Evolutionary conservation across 2,888 invertebrate species (phyloP).

Genomic region (Hololepta plana): DNA sequence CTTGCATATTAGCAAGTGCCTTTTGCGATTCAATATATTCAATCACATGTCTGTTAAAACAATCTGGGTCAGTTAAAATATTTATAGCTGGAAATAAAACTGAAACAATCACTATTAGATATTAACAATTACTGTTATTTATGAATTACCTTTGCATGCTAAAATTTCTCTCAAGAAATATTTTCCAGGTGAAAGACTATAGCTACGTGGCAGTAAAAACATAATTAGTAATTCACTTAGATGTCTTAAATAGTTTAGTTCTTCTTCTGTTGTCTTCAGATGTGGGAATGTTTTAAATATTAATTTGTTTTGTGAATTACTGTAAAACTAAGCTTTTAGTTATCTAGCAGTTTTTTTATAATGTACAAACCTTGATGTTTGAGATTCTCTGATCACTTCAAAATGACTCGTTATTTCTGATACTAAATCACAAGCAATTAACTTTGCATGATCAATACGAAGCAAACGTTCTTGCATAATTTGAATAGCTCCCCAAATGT

Average conservation of each 20-base stretch:
- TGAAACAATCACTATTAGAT: conserved; percentile 22
- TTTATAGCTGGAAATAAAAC: conserved; percentile 72
- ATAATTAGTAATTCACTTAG: conserved; percentile 69
- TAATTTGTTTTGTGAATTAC: conserved; percentile 4
- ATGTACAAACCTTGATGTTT: conserved; percentile 50
- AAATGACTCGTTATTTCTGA: conserved; percentile 68
- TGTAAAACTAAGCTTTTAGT: conserved; percentile 2
- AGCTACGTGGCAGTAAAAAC: conserved; percentile 64
- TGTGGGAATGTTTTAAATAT: conserved; percentile 59
- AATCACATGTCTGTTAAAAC: conserved; percentile 74
- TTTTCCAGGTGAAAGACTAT: conserved; percentile 59
- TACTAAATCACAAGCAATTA: conserved; percentile 69
- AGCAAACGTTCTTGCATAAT: conserved; percentile 54
- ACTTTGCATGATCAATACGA: conserved; percentile 62
- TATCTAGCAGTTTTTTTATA: background rate
- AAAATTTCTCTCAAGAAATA: conserved; percentile 69
- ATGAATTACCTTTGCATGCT: conserved; percentile 56
- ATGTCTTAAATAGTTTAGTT: conserved; percentile 63
- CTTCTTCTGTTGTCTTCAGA: conserved; percentile 51
- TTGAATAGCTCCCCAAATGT: conserved; percentile 66
- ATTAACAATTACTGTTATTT: conserved; percentile 4
- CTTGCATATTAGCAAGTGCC: conserved; percentile 57
- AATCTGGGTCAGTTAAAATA: conserved; percentile 74
- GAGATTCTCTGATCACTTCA: conserved; percentile 63
- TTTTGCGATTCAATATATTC: conserved; percentile 69